Percentiles rank a stretch among this genome's conserved stretches.
phyloP scores from a whole-genome alignment of 1,140 invertebrate species.

The Plodia interpunctella region DNA sequence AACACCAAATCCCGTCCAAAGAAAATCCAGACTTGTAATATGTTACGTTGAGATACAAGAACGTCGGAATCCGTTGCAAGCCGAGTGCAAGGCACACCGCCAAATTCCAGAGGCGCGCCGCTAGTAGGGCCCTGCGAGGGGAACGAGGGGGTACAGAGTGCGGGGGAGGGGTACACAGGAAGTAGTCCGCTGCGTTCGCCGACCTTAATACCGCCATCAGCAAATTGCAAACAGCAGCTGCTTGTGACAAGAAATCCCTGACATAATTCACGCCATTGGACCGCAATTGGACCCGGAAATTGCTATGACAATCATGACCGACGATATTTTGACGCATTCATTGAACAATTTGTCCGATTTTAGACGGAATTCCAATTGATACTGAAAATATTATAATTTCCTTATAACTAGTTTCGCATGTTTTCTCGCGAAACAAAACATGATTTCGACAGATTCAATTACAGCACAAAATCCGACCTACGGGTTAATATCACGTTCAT shows the following conservation, averaged over 20 bases:
- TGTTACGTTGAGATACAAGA: slow-evolving; percentile 23
- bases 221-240: slow-evolving; percentile 72
- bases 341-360: slow-evolving; percentile 9
- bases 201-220: slow-evolving; percentile 71
- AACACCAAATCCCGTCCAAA: slow-evolving; percentile 8
- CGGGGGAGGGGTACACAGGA: slow-evolving; percentile 11
- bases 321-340: slow-evolving; percentile 18
- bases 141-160: slow-evolving; percentile 17
- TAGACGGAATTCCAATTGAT: slow-evolving; percentile 18
- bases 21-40: slow-evolving; percentile 20
- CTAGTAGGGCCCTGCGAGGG: slow-evolving; percentile 33
- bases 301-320: slow-evolving; percentile 38
- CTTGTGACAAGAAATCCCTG: slow-evolving; percentile 59
- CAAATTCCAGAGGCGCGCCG: slow-evolving; percentile 63
- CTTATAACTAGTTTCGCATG: slow-evolving; percentile 13
- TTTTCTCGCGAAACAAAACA: too few relatives aligned
- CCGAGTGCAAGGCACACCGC: slow-evolving; percentile 56
- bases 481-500: too few relatives aligned
- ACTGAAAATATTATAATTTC: background rate
- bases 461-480: too few relatives aligned
- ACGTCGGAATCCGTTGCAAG: slow-evolving; percentile 34
- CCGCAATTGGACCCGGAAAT: slow-evolving; percentile 37
- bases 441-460: too few relatives aligned
- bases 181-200: slow-evolving; percentile 48
- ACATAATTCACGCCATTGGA: slow-evolving; percentile 54